These are phyloP conservation scores for Dicycla oo DNA, from an alignment of 2,888 invertebrate species.

Conservation along the genomic window DNA sequence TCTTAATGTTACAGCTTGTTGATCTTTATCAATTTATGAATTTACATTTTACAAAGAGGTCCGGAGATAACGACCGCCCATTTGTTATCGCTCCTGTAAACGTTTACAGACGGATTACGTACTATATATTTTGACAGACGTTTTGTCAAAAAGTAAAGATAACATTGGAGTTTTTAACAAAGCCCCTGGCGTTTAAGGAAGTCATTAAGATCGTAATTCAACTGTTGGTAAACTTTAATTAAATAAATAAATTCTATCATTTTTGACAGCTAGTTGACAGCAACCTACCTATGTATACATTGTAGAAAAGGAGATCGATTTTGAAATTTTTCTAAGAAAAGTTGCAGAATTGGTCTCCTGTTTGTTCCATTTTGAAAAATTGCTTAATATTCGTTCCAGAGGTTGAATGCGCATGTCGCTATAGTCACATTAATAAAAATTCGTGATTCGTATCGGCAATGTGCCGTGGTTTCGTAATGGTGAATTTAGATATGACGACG, in stretches of 20 bases:
- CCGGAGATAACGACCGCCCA: conserved; percentile 6
- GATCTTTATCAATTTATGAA: conserved; percentile 43
- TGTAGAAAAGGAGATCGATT: too few relatives aligned
- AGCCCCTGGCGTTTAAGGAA: not conserved
- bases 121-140: not conserved
- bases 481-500: conserved; percentile 25
- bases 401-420: conserved; percentile 23
- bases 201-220: not conserved
- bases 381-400: conserved; percentile 14
- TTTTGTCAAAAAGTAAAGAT: conserved; percentile 4
- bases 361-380: conserved; percentile 24
- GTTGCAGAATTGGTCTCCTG: not conserved
- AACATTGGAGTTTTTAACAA: conserved; percentile 15
- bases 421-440: conserved; percentile 74
- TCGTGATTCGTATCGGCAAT: conserved; percentile 73
- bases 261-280: conserved; percentile 16
- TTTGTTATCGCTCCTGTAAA: conserved; percentile 37
- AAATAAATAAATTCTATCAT: too few relatives aligned
- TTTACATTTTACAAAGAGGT: conserved; percentile 40
- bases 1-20: conserved; percentile 25
- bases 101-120: not conserved
- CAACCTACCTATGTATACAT: too few relatives aligned
- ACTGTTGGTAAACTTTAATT: too few relatives aligned
- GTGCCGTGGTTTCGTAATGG: conserved; percentile 75
- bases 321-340: conserved; percentile 11